Base-by-base conservation (phyloP, 2,888 invertebrate genomes). In the Microplitis deprimator region DNA sequence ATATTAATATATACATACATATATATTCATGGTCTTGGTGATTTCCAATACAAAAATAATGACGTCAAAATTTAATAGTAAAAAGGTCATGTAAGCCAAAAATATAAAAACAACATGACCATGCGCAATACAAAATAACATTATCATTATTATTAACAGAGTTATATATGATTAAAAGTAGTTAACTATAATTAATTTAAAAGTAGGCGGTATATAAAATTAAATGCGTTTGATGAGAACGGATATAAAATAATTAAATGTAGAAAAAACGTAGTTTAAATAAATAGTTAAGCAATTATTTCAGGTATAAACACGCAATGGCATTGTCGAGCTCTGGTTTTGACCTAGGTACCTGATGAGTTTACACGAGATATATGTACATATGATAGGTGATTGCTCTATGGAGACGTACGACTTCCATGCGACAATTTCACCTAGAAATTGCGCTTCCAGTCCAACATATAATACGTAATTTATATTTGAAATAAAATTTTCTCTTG, bases 161-260 rank as follows among this genome's bases (percentile, higher is more conserved):
- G 29, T 29, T 29, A 4, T 29, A 29, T 29, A 4, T 29, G 4
- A 29, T 29, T 29, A 29, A 29, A 29, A 29, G 29, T 4, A 29
- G 29, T 29, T 4, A 29, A 29, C 29, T 29, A 29, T 29, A 29
- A 29, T 29, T 29, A 29, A 29, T 29, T 29, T 29, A 29, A 29
- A 50, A 50, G 13, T 50, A 50, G 13, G 50, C 13, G 50, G 50
- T 2, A 50, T 50, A 50, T 50, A 13, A 50, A 50, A 50, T 50
- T 50, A 50, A 50, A 13, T 50, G 50, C 50, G 50, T 20, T 71
- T 65, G 68, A 72, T 72, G 76, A 76, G 16, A 17, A 60, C 8
- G 20, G 68, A 50, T 50, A 76, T 67, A 67, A 40, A 64, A 76
- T 76, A 76, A 76, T 76, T 69, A 50, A 65, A 67, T 13, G 10